A percentile compares a stretch with the other conserved stretches of the same genome.
Conservation (phyloP, 1,140 invertebrate species). For the Aradophagus sp. region DNA sequence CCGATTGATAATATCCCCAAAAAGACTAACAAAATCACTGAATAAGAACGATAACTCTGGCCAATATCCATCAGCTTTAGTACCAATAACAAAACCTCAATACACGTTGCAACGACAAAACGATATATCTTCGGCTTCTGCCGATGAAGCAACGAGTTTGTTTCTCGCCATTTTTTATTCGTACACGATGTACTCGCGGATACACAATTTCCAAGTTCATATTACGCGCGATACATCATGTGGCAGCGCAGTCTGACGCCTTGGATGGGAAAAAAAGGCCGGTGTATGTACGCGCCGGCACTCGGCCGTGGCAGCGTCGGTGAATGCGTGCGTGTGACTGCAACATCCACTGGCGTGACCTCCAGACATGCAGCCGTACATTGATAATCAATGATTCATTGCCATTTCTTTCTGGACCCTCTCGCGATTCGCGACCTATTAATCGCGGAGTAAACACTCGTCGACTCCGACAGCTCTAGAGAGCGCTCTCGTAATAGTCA, state of each 20-base stretch:
- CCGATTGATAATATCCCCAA: too few species aligned
- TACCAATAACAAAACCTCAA: constrained; percentile 15
- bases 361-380: constrained; percentile 25
- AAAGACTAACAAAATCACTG: too few species aligned
- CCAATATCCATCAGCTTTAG: neutral
- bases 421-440: too few species aligned
- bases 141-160: constrained; percentile 19
- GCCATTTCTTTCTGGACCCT: constrained; percentile 25
- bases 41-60: too few species aligned
- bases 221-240: constrained; percentile 41
- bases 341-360: constrained; percentile 40
- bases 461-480: neutral
- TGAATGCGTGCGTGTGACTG: constrained; percentile 28
- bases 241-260: constrained; percentile 39
- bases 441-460: constrained; percentile 30
- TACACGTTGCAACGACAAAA: constrained; percentile 5
- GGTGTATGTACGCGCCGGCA: too few species aligned
- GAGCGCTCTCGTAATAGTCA: constrained; percentile 5
- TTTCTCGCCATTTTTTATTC: constrained; percentile 15
- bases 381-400: constrained; percentile 49
- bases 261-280: constrained; percentile 44
- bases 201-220: constrained; percentile 38
- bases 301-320: too few species aligned
- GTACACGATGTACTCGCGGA: constrained; percentile 12
- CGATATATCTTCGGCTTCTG: constrained; percentile 19